Percentiles rank a stretch among this genome's conserved stretches.
Conservation (phyloP, 92 coral and sea anemone genomes). For the Hydrozoanthus gracilis region DNA sequence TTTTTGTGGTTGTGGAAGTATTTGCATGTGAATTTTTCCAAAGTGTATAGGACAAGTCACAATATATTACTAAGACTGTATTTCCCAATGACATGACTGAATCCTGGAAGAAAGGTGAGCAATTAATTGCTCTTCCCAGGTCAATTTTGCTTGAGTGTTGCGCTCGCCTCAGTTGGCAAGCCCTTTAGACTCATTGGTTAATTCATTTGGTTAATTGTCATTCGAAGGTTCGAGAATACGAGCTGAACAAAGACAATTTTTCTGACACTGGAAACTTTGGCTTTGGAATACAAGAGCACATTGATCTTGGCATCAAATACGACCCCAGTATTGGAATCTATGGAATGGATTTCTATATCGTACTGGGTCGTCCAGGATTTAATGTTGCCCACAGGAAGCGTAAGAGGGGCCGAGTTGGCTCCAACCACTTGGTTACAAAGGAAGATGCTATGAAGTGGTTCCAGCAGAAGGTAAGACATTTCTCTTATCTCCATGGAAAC, state of each 20-base stretch:
- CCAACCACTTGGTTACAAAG: constrained; percentile 83
- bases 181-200: no score
- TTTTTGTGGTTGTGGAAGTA: no score
- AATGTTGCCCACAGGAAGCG: constrained; percentile 88
- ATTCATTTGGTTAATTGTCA: neutral
- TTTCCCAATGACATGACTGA: no score
- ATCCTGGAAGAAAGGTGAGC: no score
- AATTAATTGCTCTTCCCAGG: no score
- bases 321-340: constrained; percentile 98
- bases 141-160: no score
- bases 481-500: neutral
- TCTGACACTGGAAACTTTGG: constrained; percentile 98
- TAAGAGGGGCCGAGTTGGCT: constrained; percentile 78
- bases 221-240: constrained; percentile 72
- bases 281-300: constrained; percentile 99
- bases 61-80: no score
- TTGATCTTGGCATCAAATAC: constrained; percentile 99
- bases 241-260: constrained; percentile 87
- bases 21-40: no score
- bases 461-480: constrained; percentile 87
- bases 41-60: no score
- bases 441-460: constrained; percentile 99
- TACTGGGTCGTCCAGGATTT: constrained; percentile 92
- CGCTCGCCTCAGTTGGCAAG: no score
- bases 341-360: constrained; percentile 98